Base-by-base conservation (phyloP, 2,113 vertebrate species). In the Cryptoleucopteryx plumbea region DNA sequence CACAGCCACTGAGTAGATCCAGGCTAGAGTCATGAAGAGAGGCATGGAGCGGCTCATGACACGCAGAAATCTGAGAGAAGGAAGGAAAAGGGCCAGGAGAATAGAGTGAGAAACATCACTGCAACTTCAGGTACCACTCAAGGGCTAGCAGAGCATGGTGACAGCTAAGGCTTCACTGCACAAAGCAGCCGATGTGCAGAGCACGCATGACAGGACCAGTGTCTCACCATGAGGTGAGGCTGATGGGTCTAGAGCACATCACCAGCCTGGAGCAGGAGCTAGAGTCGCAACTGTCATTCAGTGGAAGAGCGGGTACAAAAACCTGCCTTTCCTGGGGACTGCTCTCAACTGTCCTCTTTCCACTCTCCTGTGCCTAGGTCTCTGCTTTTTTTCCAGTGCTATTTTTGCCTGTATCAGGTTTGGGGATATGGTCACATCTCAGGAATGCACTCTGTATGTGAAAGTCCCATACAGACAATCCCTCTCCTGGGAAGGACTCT, bases 1-100 rank as follows among this genome's bases (percentile, higher is more conserved):
- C 91, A 99, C 98, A 36, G 99, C 99, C 96, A 99, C 99, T 0
- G 99, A 99, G 96, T 99, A 99, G 97, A 99, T 99, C 99, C 99
- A 99, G 47, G 99, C 99, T 95, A 99, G 96, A 1, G 99, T 99
- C 99, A 99, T 99, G 97, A 99, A 99, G 36, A 99, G 99, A 0
- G 99, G 99, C 99, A 99, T 99, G 43, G 99, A 99, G 42, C 99
- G 99, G 92, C 99, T 99, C 99, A 99, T 99, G 58, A 99, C 98
- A 17, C 99, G 98, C 85, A 99, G 97, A 97, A 99, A 99, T 79
- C 99, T 99, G 94, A 47, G 67, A 93, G 31, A n/a, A 65, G 20
- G 19, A 93, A 83, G n/a, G 31, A 50, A 11, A 63, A 1, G 10
- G 13, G 6, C 2, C 40, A 74, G 13, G 5, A 65, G 65, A 66